phyloP scores from a whole-genome alignment of 2,888 invertebrate genomes.

The Stenurella melanura region DNA sequence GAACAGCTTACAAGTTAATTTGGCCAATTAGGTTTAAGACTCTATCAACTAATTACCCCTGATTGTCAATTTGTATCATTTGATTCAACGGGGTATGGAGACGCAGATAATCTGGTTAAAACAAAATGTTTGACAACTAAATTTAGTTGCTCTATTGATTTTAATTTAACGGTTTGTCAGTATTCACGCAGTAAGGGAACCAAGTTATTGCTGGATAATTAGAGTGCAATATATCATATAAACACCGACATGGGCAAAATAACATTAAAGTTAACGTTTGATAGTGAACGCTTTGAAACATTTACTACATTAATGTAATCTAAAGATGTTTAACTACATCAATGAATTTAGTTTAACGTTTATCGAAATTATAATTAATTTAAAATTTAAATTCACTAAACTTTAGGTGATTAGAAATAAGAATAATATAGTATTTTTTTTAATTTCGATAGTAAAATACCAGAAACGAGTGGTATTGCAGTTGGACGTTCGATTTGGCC shows the following conservation, averaged over 20 bases:
- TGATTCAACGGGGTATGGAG: conserved; percentile 29
- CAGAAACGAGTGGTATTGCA: no score
- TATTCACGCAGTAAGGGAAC: conserved; percentile 4
- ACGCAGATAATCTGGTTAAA: conserved; percentile 41
- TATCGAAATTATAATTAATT: not conserved
- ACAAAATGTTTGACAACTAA: conserved; percentile 40
- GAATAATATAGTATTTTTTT: no score
- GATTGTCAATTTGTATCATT: conserved; percentile 43
- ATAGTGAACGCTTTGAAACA: not conserved
- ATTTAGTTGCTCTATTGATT: conserved; percentile 44
- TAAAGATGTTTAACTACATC: not conserved
- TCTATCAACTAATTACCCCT: conserved; percentile 47
- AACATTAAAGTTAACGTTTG: not conserved
- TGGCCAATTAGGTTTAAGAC: conserved; percentile 47
- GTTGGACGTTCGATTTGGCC: no score
- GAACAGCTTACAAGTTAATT: conserved; percentile 40
- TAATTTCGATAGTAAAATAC: no score
- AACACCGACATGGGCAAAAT: not conserved
- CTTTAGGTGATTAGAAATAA: no score
- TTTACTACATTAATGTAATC: not conserved
- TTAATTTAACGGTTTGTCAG: conserved; percentile 20
- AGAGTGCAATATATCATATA: conserved; percentile 6
- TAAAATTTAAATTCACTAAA: no score
- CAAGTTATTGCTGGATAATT: not conserved
- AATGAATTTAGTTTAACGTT: not conserved